These are phyloP conservation scores for Baryphthengus martii DNA, from an alignment of 2,113 vertebrate genomes.

Conservation along the genomic window DNA sequence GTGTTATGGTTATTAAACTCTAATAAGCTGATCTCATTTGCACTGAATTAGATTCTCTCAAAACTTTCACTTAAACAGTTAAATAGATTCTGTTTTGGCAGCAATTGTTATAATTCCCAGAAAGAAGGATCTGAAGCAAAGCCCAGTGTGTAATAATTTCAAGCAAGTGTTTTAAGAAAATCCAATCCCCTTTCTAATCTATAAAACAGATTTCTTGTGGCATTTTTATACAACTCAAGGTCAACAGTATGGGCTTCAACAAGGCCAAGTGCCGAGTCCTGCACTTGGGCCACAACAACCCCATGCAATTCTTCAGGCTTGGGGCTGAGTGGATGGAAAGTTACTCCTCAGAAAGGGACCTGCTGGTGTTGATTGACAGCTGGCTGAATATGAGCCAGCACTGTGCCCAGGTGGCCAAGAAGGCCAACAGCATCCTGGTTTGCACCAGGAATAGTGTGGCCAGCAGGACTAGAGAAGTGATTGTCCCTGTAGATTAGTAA, in stretches of 20 bases:
- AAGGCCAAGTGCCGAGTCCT: no score
- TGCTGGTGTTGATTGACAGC: no score
- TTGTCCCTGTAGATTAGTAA: background rate
- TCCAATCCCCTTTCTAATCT: slow-evolving; percentile 16
- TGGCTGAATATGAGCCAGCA: no score
- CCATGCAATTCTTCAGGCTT: no score
- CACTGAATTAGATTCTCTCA: slow-evolving; percentile 5
- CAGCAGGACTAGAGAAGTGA: no score
- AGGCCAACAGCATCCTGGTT: no score
- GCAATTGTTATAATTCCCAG: background rate
- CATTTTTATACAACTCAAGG: background rate
- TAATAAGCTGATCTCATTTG: slow-evolving; percentile 39
- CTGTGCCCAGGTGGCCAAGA: no score
- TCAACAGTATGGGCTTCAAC: no score
- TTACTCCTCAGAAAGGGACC: no score
- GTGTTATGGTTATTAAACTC: slow-evolving; percentile 40
- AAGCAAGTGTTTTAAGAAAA: slow-evolving; percentile 28
- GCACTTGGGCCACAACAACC: no score
- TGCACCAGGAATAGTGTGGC: no score
- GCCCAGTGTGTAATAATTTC: background rate
- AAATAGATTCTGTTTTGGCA: slow-evolving; percentile 50
- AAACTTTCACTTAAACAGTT: slow-evolving; percentile 26
- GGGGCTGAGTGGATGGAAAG: no score
- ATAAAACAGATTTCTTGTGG: slow-evolving; percentile 23
- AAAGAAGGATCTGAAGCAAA: slow-evolving; percentile 45